Conservation (phyloP, 35 echinoderm and acorn worm genomes). For the Ophioderma brevispina region DNA sequence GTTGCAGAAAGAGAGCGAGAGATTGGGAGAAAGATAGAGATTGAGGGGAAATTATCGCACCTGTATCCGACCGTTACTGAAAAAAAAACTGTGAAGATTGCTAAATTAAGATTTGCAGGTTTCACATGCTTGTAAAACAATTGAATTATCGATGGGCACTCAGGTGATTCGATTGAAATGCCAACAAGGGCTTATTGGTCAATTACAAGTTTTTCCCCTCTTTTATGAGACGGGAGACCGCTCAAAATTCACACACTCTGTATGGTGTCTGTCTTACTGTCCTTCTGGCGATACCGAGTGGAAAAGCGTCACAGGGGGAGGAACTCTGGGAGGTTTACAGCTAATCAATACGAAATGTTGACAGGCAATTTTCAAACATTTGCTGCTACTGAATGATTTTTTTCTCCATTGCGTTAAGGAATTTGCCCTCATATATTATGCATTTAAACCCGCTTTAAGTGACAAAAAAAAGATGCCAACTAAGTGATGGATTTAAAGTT, state of each 20-base stretch:
- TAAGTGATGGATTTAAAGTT: too few relatives aligned
- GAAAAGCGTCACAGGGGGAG: not conserved
- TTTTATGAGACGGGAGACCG: not conserved
- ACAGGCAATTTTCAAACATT: too few relatives aligned
- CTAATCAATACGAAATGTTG: not conserved
- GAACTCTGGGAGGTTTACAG: not conserved
- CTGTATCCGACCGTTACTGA: too few relatives aligned
- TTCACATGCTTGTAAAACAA: not conserved
- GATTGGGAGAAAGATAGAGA: not conserved
- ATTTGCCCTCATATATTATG: too few relatives aligned
- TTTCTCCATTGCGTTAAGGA: too few relatives aligned
- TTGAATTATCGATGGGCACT: not conserved
- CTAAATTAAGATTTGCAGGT: not conserved
- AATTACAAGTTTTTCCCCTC: not conserved
- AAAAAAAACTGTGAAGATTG: not conserved
- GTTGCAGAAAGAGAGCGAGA: not conserved
- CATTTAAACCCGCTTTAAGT: too few relatives aligned
- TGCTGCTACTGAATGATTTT: too few relatives aligned
- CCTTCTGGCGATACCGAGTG: not conserved
- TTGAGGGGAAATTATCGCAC: too few relatives aligned
- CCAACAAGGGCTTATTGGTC: not conserved
- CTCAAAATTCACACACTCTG: not conserved
- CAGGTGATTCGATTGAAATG: not conserved
- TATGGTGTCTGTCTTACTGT: not conserved
- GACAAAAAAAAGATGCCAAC: too few relatives aligned